Evolutionary conservation across 2,113 vertebrate genomes (phyloP).

Genomic region (Himantopus leucocephalus): DNA sequence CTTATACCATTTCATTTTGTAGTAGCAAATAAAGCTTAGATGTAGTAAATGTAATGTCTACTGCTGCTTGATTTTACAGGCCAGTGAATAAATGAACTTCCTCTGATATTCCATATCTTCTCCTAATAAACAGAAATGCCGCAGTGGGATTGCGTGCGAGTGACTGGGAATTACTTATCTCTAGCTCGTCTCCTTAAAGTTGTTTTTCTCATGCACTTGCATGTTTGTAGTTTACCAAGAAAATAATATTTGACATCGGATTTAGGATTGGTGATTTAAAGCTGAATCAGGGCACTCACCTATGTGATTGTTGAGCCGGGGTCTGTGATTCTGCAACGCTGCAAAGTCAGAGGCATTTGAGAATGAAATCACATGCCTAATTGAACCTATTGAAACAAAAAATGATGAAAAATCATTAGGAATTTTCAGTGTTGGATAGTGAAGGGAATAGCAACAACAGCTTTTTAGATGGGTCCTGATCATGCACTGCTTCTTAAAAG

Average conservation of each 20-base stretch:
- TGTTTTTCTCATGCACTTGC: constrained; percentile 11
- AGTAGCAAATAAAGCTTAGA: constrained; percentile 25
- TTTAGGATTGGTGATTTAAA: background rate
- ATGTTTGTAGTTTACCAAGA: background rate
- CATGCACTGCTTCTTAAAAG: background rate
- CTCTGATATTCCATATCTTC: constrained; percentile 16
- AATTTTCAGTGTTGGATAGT: background rate
- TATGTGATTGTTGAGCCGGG: background rate
- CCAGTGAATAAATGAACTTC: constrained; percentile 46
- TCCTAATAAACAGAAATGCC: constrained; percentile 46
- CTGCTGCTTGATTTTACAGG: constrained; percentile 47
- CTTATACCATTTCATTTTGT: constrained; percentile 5
- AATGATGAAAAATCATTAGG: background rate
- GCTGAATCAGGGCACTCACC: background rate
- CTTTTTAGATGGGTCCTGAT: background rate
- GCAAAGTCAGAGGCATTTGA: background rate
- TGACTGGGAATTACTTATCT: constrained; percentile 33
- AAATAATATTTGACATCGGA: background rate
- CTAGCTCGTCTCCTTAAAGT: background rate
- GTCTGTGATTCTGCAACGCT: background rate
- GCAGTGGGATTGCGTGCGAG: background rate
- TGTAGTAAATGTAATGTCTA: background rate
- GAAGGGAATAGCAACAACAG: background rate
- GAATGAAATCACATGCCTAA: background rate
- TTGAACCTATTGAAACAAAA: background rate